Evolutionary conservation across 2,888 invertebrate genomes (phyloP), one percentile per base, ranked within the genome.

Genomic region (Heliconius ethilla): DNA sequence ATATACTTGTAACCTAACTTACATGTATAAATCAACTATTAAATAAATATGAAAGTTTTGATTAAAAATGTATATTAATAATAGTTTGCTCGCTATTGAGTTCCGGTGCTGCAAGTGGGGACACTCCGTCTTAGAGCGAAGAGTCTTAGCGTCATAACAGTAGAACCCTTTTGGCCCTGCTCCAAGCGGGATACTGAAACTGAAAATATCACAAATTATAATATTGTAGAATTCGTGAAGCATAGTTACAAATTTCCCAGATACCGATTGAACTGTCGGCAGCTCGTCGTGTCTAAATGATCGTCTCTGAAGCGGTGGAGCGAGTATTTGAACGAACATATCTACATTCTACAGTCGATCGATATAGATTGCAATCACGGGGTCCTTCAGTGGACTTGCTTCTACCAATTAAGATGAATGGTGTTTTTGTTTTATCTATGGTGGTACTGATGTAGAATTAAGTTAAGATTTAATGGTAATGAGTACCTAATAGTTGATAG

Each of bases 311-410:
- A 45, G 65, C 65, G 74, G 13, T n/a, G 72, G 63, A 40, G 63
- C 63, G 27, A 74, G 63, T 74, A 74, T 74, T 74, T 74, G 63
- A 59, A 45, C 74, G 63, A 45, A 63, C 74, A 29, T 13, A 45
- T 65, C 45, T 45, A 74, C 74, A 65, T 45, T 45, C 65, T 74
- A 29, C 45, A 74, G 65, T 74, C 63, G 74, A 74, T 27, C 27
- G 63, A 74, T 74, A 74, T 74, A 63, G 63, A 74, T 74, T 74
- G 63, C 63, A 63, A 74, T 74, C 70, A n/a, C 37, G 63, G 13
- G 27, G 63, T 25, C 18, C 18, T 40, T 45, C 63, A 27, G 37
- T 18, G 63, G 22, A 63, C 37, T 63, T n/a, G 40, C 33, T 72
- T 59, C 33, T 33, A 59, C 22, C 33, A 69, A 69, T 69, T 69